phyloP scores from a whole-genome alignment of 2,797 vertebrate genomes.

The Xerus rutilus region DNA sequence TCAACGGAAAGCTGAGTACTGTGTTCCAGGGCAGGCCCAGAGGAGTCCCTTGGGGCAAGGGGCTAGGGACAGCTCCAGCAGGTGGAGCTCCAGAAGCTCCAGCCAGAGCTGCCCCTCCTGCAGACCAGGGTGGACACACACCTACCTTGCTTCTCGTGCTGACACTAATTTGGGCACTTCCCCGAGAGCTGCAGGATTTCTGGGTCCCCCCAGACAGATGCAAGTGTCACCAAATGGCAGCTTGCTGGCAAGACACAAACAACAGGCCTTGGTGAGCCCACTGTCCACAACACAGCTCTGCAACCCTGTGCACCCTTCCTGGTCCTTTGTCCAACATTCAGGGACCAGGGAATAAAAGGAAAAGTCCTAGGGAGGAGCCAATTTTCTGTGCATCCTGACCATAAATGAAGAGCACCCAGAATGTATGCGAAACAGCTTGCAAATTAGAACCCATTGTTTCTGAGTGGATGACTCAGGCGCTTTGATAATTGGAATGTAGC shows the following conservation, averaged over 20 bases:
- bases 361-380: not conserved
- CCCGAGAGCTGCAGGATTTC: not conserved
- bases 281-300: accelerated
- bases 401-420: not conserved
- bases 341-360: not conserved
- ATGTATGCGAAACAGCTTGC: constrained; percentile 60
- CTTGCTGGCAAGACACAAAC: not conserved
- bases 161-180: not conserved
- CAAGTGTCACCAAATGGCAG: not conserved
- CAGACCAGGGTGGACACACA: not conserved
- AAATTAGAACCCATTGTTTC: constrained; percentile 61
- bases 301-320: not conserved
- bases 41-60: not conserved
- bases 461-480: constrained; percentile 62
- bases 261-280: not conserved
- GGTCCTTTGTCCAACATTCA: not conserved
- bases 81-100: no score
- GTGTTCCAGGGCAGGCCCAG: not conserved
- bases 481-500: constrained; percentile 27
- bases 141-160: not conserved
- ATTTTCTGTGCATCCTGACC: not conserved
- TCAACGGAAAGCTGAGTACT: no score
- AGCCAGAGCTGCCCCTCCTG: not conserved
- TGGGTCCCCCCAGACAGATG: not conserved
- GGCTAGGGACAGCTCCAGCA: not conserved